A percentile compares a stretch with the other conserved stretches of the same genome.
Evolutionary conservation across 92 coral and sea anemone genomes (phyloP).

Genomic region (Nematostella vectensis): DNA sequence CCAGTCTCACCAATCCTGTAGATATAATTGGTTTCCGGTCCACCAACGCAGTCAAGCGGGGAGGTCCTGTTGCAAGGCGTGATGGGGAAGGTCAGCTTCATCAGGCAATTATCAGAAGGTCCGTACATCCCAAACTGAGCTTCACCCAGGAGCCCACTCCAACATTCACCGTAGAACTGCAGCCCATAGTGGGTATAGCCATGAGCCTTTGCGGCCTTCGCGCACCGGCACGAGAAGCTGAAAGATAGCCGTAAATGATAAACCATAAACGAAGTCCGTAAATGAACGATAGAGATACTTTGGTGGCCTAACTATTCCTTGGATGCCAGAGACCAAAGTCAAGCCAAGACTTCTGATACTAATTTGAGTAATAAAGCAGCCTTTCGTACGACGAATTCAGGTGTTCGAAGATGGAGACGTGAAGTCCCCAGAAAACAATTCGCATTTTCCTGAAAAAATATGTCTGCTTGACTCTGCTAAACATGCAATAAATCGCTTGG

Average conservation of each 20-base stretch:
- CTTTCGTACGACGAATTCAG: no score
- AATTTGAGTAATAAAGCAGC: no score
- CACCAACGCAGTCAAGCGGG: slow-evolving; percentile 18
- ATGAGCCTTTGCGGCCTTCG: slow-evolving; percentile 17
- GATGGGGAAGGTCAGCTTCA: slow-evolving; percentile 9
- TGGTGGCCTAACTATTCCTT: no score
- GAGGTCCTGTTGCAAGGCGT: slow-evolving; percentile 16
- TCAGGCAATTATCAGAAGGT: slow-evolving; percentile 20
- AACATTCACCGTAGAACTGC: slow-evolving; percentile 27
- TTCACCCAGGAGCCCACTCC: slow-evolving; percentile 19
- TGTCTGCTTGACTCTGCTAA: no score
- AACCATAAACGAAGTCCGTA: no score
- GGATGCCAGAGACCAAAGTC: no score
- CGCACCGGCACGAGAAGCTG: slow-evolving; percentile 30
- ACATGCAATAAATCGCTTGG: no score
- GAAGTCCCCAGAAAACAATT: no score
- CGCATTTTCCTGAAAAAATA: no score
- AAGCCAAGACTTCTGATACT: no score
- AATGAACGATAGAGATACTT: no score
- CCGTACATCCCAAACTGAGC: slow-evolving; percentile 20
- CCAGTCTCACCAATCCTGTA: slow-evolving; percentile 10
- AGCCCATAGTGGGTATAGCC: slow-evolving; percentile 18
- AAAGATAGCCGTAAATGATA: background rate
- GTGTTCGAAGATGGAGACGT: no score
- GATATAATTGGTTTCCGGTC: slow-evolving; percentile 10